Evolutionary conservation across 1,140 invertebrate species (phyloP), one percentile per base, ranked within the genome.

Genomic region (Hirudo medicinalis): DNA sequence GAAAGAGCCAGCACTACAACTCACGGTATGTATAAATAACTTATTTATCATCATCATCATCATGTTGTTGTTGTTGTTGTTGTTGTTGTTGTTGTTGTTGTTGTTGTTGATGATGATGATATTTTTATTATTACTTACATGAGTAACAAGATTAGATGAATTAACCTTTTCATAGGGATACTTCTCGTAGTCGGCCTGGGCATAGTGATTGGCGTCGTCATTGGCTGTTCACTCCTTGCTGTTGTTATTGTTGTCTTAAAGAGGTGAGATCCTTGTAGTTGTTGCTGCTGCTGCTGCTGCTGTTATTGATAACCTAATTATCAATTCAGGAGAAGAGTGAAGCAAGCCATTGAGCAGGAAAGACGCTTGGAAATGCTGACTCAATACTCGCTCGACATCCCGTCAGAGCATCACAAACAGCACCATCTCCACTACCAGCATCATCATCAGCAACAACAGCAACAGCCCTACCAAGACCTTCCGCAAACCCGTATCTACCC

Each of bases 221-320:
- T 70, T 43, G 69, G 69, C 19, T 70, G 69, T 49, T 54, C 49
- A 27, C 29, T 70, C 17, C 49, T 70, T n/a, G 43, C 32, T 70
- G 69, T 70, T 49, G 69, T 70, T 29, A 54, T 70, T 5, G 49
- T 70, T 17, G 29, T 70, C n/a, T 49, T 70, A n/a, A 43, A 54
- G 25, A 70, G 69, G 69, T 70, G 17, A 22, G 32, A 22, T 3
- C 11, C 5, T 49, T 5, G 22, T 25, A 11, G 57, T 25, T 63
- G 9, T 13, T 32, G 22, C 8, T 32, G 22, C 8, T 63, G 57
- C 3, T 63, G 22, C 11, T 63, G 8, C 22, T 32, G 8, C 0
- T 15, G 15, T 11, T 32, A n/a, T 9, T 2, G 1, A n/a, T 63
- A 11, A 63, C 1, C 20, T 63, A 22, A 63, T 32, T 32, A 63